These are phyloP conservation scores for Pomatorhinus ruficollis DNA, from an alignment of 2,113 vertebrate species.

Conservation along the genomic window DNA sequence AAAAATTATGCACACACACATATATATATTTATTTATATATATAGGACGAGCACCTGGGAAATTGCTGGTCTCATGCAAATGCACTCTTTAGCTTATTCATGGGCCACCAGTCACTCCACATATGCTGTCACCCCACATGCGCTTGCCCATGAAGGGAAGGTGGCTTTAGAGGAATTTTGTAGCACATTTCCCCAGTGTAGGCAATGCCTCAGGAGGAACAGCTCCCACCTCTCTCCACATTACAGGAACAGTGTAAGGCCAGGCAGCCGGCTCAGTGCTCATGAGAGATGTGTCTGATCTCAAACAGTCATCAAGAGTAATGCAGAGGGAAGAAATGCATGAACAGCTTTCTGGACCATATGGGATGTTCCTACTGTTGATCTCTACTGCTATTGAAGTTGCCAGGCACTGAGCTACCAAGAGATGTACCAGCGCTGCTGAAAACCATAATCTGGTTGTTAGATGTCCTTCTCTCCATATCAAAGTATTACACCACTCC, in stretches of 20 bases:
- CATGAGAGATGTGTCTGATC: not conserved
- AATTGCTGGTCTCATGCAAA: not conserved
- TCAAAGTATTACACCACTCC: not conserved
- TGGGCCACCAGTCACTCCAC: not conserved
- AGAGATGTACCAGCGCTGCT: not conserved
- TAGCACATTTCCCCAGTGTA: not conserved
- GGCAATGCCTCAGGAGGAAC: not conserved
- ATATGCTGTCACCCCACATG: fast-evolving
- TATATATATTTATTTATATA: fast-evolving
- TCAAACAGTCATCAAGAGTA: not conserved
- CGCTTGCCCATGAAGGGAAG: not conserved
- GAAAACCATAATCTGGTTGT: conserved; percentile 9
- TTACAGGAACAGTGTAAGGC: not conserved
- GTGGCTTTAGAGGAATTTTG: not conserved
- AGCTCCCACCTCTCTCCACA: not conserved
- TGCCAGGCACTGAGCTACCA: conserved; percentile 37
- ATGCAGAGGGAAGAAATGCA: not conserved
- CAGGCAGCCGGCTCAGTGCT: not conserved
- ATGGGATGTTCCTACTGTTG: conserved; percentile 6
- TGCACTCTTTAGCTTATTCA: not conserved
- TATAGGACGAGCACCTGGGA: not conserved
- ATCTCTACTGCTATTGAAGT: not conserved
- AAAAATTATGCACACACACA: not conserved
- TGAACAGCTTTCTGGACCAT: conserved; percentile 29
- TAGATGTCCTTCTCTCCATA: not conserved